A percentile compares a stretch with the other conserved stretches of the same genome.
These are phyloP conservation scores for Xerus inauris DNA, from an alignment of 2,113 vertebrate species.

Conservation along the genomic window DNA sequence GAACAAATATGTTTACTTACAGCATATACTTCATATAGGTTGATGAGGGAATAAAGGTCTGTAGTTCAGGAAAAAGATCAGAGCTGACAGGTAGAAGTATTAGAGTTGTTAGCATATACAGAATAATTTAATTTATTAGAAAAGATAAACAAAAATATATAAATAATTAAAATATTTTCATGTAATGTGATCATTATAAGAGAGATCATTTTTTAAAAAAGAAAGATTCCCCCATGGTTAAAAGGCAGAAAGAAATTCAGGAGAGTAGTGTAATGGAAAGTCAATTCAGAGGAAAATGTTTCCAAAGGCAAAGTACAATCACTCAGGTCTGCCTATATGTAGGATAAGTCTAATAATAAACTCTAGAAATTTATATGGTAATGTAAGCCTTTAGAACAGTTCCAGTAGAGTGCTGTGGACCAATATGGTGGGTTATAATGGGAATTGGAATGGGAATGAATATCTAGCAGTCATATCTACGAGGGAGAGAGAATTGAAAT, in stretches of 20 bases:
- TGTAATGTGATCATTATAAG: neutral
- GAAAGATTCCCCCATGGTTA: neutral
- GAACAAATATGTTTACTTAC: neutral
- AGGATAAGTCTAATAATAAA: neutral
- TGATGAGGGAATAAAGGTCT: neutral
- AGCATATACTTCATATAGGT: neutral
- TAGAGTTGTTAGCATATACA: neutral
- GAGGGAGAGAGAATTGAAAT: neutral
- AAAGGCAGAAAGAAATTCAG: neutral
- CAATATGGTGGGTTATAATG: neutral
- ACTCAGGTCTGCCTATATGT: neutral
- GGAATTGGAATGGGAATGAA: neutral
- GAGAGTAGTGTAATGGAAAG: neutral
- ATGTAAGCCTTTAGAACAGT: neutral
- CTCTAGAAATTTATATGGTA: neutral
- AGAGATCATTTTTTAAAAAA: neutral
- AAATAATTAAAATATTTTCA: neutral
- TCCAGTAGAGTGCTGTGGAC: neutral
- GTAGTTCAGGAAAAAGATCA: neutral
- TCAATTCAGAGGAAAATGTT: neutral
- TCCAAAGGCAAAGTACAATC: neutral
- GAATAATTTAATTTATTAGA: neutral
- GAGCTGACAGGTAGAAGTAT: neutral
- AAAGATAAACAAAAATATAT: neutral
- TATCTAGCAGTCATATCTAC: neutral